Base-by-base conservation (phyloP, 1,140 invertebrate species). In the Carposina sasakii region DNA sequence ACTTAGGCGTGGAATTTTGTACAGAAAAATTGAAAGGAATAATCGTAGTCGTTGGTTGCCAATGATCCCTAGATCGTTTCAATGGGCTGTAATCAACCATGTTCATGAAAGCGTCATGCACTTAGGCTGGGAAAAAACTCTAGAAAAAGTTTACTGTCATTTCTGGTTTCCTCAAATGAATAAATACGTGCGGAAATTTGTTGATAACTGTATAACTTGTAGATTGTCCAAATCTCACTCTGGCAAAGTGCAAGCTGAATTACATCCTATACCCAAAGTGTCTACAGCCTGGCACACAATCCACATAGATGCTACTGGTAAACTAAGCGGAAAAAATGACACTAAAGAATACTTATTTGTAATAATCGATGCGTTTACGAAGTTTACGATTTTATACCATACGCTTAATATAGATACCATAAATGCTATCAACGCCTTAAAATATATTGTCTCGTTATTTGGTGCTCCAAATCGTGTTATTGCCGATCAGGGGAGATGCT, bases 41-140 rank as follows among this genome's bases (percentile, higher is more conserved):
- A 19, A 19, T 19, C 42, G 42, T 9, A 44, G 10, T 31, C 2
- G 3, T 4, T 64, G 57, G 41, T 40, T 71, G 33, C 61, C 66
- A n/a, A 55, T 67, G 28, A 51, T 71, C 10, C 65, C 68, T 0
- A 45, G 56, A 17, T 36, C 52, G 3, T 63, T 65, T 19, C 36
- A 34, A 44, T 65, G 26, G 33, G 23, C 60, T 5, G 51, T 71
- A 6, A 65, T 74, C 22, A 72, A 72, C n/a, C n/a, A n/a, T n/a
- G n/a, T n/a, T n/a, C n/a, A n/a, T n/a, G n/a, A n/a, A n/a, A n/a
- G n/a, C n/a, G 13, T 47, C 2, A 36, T 47, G 33, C 44, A 47
- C 22, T 13, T 47, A 17, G 44, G 44, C 2, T 47, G 44, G 44
- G 26, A 28, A 16, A 44, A 44, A 21, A 44, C 42, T 19, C 13